Conservation (phyloP, 2,113 vertebrate species). For the Antidorcas marsupialis region DNA sequence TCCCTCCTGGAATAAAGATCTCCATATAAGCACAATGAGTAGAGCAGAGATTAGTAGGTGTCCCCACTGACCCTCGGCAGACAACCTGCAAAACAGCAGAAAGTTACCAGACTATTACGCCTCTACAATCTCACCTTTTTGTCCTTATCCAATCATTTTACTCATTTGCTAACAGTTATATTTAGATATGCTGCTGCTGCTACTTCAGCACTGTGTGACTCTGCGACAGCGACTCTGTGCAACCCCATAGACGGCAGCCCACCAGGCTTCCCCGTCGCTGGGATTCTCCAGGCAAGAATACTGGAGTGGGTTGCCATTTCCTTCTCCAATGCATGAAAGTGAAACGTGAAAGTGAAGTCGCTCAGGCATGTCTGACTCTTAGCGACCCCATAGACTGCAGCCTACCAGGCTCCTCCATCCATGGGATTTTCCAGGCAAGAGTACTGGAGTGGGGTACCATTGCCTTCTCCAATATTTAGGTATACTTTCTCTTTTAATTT, state of each 20-base stretch:
- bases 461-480: background rate
- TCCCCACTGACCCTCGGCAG: background rate
- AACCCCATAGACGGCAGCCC: too few species aligned
- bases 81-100: background rate
- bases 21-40: fast-evolving
- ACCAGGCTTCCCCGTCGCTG: too few species aligned
- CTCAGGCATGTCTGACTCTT: too few species aligned
- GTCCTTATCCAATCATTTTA: background rate
- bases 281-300: too few species aligned
- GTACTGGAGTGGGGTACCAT: too few species aligned
- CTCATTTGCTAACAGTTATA: background rate
- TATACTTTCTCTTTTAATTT: background rate
- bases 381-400: too few species aligned
- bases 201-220: fast-evolving
- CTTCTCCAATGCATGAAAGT: too few species aligned
- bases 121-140: background rate
- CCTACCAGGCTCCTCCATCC: too few species aligned
- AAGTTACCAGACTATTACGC: too few species aligned
- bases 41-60: background rate
- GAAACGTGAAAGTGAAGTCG: too few species aligned
- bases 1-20: background rate
- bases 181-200: background rate
- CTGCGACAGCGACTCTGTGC: fast-evolving
- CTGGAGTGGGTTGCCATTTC: too few species aligned
- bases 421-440: too few species aligned